Percentiles rank a stretch among this genome's conserved stretches.
Evolutionary conservation across 2,113 vertebrate species (phyloP).

Genomic region (Oncorhynchus kisutch): DNA sequence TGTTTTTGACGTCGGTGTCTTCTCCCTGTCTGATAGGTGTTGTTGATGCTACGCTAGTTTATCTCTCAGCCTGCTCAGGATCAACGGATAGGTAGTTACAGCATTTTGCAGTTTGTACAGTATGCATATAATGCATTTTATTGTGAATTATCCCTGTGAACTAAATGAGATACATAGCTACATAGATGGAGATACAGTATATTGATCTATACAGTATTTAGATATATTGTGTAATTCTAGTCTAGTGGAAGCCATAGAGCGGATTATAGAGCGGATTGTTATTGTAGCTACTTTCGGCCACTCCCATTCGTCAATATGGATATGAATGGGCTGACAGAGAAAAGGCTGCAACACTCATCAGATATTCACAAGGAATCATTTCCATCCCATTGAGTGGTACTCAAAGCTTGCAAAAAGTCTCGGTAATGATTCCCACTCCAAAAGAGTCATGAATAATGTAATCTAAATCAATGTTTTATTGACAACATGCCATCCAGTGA

Average conservation of each 20-base stretch:
- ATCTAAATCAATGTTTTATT: constrained; percentile 65
- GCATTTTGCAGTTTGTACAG: not conserved
- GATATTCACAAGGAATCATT: constrained; percentile 58
- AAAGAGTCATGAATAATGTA: constrained; percentile 63
- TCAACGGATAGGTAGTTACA: not conserved
- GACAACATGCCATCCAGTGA: constrained; percentile 62
- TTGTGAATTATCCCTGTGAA: not conserved
- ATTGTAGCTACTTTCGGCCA: not conserved
- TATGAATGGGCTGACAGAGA: constrained; percentile 15
- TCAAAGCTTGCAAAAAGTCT: constrained; percentile 52
- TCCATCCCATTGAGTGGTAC: constrained; percentile 47
- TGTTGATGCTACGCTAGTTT: not conserved
- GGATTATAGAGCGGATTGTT: not conserved
- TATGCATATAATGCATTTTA: not conserved
- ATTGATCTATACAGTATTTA: not conserved
- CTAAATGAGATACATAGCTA: not conserved
- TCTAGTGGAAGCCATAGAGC: too few relatives aligned
- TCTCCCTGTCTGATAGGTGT: not conserved
- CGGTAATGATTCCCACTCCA: constrained; percentile 57
- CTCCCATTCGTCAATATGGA: constrained; percentile 32
- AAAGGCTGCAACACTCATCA: constrained; percentile 46
- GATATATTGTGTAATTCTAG: not conserved
- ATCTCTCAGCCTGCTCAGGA: not conserved
- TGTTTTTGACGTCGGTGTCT: not conserved
- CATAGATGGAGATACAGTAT: not conserved